Evolutionary conservation across 1,140 invertebrate genomes (phyloP).

Genomic region (Ceratosolen fusciceps): DNA sequence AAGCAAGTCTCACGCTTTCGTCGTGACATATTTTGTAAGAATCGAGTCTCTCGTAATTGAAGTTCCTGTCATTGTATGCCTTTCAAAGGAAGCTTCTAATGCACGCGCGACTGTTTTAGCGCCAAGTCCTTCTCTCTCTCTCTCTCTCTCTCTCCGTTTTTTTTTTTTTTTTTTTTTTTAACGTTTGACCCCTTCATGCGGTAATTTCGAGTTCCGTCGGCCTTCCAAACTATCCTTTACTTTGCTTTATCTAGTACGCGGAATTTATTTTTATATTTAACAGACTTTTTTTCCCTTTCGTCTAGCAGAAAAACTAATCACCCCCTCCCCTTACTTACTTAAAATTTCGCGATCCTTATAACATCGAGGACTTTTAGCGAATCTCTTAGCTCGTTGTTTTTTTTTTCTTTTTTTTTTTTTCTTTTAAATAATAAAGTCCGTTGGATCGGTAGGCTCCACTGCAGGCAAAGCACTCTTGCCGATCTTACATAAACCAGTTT

Average conservation of each 20-base stretch:
- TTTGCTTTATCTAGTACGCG: not conserved
- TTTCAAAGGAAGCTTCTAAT: conserved; percentile 29
- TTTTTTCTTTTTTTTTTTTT: too few species aligned
- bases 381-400: not conserved
- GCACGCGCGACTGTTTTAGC: conserved; percentile 1
- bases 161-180: conserved; percentile 20
- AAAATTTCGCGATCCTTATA: not conserved
- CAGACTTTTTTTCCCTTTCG: not conserved
- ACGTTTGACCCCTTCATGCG: conserved; percentile 10
- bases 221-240: conserved; percentile 18
- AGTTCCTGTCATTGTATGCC: conserved; percentile 48
- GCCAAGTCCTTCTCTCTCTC: too few species aligned
- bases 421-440: too few species aligned
- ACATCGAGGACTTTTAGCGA: not conserved
- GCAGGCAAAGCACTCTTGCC: not conserved
- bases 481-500: conserved; percentile 12
- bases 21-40: conserved; percentile 49
- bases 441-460: too few species aligned
- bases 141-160: too few species aligned
- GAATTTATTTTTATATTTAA: not conserved
- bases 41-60: conserved; percentile 46
- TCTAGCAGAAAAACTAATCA: too few species aligned
- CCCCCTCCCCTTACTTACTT: not conserved
- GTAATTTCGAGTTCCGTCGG: conserved; percentile 39
- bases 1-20: conserved; percentile 38